phyloP scores from a whole-genome alignment of 2,113 vertebrate species.

The Oxyura jamaicensis region DNA sequence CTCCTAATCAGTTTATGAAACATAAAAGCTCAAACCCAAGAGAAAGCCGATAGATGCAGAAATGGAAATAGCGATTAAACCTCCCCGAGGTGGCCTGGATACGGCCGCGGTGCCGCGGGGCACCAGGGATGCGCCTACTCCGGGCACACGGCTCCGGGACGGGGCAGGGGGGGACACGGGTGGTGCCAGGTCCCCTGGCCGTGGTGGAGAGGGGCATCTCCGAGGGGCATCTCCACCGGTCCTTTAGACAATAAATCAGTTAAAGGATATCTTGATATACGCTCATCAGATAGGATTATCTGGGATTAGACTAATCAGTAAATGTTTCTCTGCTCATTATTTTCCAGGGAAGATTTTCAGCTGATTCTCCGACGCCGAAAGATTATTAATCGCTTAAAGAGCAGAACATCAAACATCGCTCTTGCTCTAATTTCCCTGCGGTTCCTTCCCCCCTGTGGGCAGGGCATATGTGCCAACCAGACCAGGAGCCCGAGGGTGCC shows the following conservation, averaged over 20 bases:
- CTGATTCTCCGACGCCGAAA: conserved; percentile 70
- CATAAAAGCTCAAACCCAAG: conserved; percentile 59
- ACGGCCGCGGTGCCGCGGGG: rapidly evolving
- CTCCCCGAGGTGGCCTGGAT: conserved; percentile 56
- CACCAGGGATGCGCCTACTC: rapidly evolving
- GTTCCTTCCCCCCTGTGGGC: neutral
- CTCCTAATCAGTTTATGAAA: conserved; percentile 76
- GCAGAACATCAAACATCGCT: conserved; percentile 76
- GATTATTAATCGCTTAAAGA: conserved; percentile 84
- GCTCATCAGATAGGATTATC: conserved; percentile 84
- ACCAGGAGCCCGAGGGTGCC: neutral
- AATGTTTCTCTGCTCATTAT: conserved; percentile 85
- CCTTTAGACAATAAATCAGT: conserved; percentile 74
- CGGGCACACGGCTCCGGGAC: neutral
- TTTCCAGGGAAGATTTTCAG: conserved; percentile 81
- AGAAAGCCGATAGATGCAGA: conserved; percentile 52
- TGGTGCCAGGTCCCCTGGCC: neutral
- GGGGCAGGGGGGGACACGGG: neutral
- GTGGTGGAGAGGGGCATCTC: neutral
- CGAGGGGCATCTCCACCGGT: neutral
- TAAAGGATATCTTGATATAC: conserved; percentile 78
- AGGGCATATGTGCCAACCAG: neutral
- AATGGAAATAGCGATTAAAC: conserved; percentile 72
- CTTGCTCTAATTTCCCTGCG: conserved; percentile 72
- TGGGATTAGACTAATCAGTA: conserved; percentile 86